Conservation (phyloP, 2,888 invertebrate genomes). For the Linyphia triangularis region DNA sequence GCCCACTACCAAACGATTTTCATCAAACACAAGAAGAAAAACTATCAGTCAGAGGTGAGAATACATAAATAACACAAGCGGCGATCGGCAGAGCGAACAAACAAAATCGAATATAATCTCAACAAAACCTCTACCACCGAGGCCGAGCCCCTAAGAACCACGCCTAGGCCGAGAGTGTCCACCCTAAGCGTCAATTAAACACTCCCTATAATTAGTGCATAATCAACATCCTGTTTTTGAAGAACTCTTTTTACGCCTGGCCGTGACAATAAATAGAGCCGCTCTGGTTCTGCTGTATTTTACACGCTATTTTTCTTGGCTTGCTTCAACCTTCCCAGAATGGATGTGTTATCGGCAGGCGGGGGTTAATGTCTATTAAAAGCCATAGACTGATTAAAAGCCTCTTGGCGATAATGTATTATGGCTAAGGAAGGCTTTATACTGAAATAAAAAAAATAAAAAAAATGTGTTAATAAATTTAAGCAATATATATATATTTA, state of each 20-base stretch:
- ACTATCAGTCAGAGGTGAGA: conserved; percentile 34
- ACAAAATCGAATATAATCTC: conserved; percentile 48
- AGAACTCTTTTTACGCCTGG: conserved; percentile 35
- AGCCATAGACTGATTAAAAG: conserved; percentile 12
- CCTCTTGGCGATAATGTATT: not conserved
- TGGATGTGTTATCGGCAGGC: conserved; percentile 27
- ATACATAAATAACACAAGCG: conserved; percentile 25
- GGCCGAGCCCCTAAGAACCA: conserved; percentile 62
- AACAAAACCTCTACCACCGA: not conserved
- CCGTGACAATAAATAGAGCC: conserved; percentile 49
- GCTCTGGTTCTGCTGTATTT: conserved; percentile 14
- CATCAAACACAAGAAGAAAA: conserved; percentile 1
- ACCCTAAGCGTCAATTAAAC: conserved; percentile 65
- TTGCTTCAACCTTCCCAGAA: conserved; percentile 28
- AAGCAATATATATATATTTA: no score
- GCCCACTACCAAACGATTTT: not conserved
- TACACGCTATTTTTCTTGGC: conserved; percentile 9
- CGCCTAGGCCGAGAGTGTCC: conserved; percentile 40
- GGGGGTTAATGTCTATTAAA: conserved; percentile 45
- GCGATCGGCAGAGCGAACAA: conserved; percentile 23
- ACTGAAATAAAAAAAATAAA: no score
- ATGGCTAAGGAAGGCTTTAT: no score
- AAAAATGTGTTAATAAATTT: no score
- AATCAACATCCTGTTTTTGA: conserved; percentile 74
- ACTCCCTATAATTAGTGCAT: conserved; percentile 73